Evolutionary conservation across 64 coral and sea anemone genomes (phyloP), one percentile per base, ranked within the genome.

Genomic region (Actinia tenebrosa): DNA sequence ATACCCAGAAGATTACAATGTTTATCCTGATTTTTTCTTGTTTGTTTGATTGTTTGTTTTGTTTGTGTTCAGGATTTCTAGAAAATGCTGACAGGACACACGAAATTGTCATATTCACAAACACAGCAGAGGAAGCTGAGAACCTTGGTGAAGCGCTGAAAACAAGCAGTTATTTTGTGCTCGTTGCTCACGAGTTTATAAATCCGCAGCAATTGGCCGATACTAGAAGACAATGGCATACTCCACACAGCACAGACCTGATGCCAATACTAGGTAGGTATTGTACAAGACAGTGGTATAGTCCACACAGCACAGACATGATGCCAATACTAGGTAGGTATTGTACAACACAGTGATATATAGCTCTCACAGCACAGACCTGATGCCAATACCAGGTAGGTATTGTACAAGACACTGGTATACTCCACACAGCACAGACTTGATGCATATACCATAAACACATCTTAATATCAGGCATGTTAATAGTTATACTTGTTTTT

Each of bases 181-280:
- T 99, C 0, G 75, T 93, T 16, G 96, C 93, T 5, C 89, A 89
- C 27, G 93, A 99, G 45, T 99, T 92, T 64, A 59, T 93, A 44
- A 55, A 85, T 17, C 86, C 90, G 22, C 89, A 99, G 10, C 44
- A 92, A 37, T 83, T 99, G 46, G 89, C 77, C 23, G 89, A 90
- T 53, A 58, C 93, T 23, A 89, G 86, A 60, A 87, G 88, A 55
- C 93, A 95, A 13, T 99, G 97, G 97, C 92, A 99, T 63, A 99
- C 88, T 6, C 97, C 97, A 44, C 97, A 95, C 81, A 82, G 69
- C 16, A 5, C 30, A 16, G 90, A 93, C 68, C 71, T 90, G 1
- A 86, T 92, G 86, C 97, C 93, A 22, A 71, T 99, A 75, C 69
- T 99, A 86, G 93, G 93, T 98, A 90, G 18, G 20, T 66, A 46